These are phyloP conservation scores for Eremophila alpestris DNA, from an alignment of 2,797 vertebrate species.

Conservation along the genomic window DNA sequence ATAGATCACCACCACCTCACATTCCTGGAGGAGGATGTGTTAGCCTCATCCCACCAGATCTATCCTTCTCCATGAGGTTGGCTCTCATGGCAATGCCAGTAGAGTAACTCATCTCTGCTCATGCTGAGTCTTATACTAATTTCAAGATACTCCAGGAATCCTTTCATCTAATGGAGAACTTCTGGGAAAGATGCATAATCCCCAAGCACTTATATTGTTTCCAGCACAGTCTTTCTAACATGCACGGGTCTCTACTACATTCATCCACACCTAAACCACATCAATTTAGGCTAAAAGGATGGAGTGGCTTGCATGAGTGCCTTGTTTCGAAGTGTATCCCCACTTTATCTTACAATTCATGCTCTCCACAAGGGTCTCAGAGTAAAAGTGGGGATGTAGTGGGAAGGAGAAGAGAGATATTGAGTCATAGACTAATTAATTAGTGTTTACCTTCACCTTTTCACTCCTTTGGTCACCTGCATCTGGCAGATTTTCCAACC, in stretches of 20 bases:
- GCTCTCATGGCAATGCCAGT: neutral
- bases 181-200: neutral
- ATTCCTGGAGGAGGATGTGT: neutral
- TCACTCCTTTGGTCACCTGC: neutral
- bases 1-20: neutral
- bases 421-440: neutral
- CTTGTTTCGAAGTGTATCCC: neutral
- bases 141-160: neutral
- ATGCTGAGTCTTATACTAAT: neutral
- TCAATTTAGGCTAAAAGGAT: neutral
- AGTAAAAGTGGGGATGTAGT: neutral
- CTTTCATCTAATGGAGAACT: neutral
- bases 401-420: neutral
- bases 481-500: neutral
- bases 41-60: neutral
- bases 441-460: neutral
- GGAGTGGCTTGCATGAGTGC: neutral
- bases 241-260: fast-evolving
- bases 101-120: neutral
- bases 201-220: neutral
- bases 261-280: neutral
- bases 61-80: neutral
- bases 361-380: neutral
- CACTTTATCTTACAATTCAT: neutral
- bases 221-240: neutral